A percentile compares a stretch with the other conserved stretches of the same genome.
phyloP scores from a whole-genome alignment of 2,888 invertebrate species.

The Mesoligia furuncula region DNA sequence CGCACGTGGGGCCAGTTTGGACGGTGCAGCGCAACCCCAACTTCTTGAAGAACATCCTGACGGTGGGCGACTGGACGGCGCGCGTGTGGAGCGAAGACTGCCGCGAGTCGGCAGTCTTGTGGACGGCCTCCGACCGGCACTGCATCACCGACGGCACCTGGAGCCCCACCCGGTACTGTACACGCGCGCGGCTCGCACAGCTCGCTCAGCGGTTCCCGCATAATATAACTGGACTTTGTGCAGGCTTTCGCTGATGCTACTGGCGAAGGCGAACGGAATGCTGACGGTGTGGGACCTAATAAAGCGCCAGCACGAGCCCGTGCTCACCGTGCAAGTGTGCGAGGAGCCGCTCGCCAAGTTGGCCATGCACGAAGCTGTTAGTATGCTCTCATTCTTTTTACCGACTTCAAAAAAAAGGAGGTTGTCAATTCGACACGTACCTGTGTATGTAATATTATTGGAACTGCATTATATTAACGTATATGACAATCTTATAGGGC shows the following conservation, averaged over 20 bases:
- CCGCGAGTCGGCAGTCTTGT: constrained; percentile 82
- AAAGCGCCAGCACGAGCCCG: constrained; percentile 95
- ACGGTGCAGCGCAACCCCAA: constrained; percentile 92
- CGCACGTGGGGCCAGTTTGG: constrained; percentile 97
- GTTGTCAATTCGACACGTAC: too few relatives aligned
- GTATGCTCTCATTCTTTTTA: background rate
- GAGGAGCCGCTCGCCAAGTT: constrained; percentile 87
- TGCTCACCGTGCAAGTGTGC: constrained; percentile 90
- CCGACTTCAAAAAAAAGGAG: too few relatives aligned
- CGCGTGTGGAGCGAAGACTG: too few relatives aligned
- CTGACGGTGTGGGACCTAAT: constrained; percentile 97
- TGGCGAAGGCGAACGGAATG: constrained; percentile 94
- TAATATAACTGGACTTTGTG: constrained; percentile 6
- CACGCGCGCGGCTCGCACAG: constrained; percentile 85
- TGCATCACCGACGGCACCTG: constrained; percentile 94
- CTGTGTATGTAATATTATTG: too few relatives aligned
- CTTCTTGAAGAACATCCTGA: constrained; percentile 93
- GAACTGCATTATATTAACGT: too few relatives aligned
- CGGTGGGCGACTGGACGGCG: too few relatives aligned
- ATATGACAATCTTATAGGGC: too few relatives aligned
- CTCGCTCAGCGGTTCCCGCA: constrained; percentile 96
- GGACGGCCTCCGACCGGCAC: constrained; percentile 92
- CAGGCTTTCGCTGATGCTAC: constrained; percentile 95
- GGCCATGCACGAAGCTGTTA: constrained; percentile 81
- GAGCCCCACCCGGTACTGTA: constrained; percentile 93